These are phyloP conservation scores for Caenorhabditis tropicalis DNA, from an alignment of 1,140 invertebrate species.

Conservation along the genomic window DNA sequence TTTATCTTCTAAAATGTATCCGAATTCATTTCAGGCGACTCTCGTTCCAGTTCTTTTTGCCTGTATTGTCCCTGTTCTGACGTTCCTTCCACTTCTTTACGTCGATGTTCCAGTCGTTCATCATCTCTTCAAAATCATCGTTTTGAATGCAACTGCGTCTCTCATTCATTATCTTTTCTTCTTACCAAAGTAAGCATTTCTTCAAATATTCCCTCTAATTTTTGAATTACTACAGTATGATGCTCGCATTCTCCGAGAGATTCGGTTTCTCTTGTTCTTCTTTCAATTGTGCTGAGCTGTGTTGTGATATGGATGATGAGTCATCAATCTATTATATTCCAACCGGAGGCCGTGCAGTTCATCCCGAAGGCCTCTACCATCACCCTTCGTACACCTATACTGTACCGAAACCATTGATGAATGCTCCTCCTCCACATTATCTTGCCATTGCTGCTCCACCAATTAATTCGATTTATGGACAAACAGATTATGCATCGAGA, in stretches of 20 bases:
- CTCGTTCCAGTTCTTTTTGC: constrained; percentile 49
- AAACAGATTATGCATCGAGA: constrained; percentile 19
- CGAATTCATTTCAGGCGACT: constrained; percentile 41
- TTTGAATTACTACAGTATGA: constrained; percentile 6
- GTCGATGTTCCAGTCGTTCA: constrained; percentile 50
- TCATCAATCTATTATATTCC: constrained; percentile 57
- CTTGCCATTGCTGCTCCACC: constrained; percentile 50
- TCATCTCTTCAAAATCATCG: constrained; percentile 53
- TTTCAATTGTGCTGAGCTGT: neutral
- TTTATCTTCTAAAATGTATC: too few species aligned
- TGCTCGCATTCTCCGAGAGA: constrained; percentile 50
- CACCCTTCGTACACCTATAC: constrained; percentile 53
- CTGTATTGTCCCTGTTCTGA: constrained; percentile 48
- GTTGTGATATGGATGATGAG: constrained; percentile 57
- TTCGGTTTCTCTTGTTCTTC: constrained; percentile 45
- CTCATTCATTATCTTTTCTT: constrained; percentile 56
- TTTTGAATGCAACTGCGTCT: constrained; percentile 49
- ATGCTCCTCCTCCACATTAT: constrained; percentile 46
- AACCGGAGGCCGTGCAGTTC: constrained; percentile 50
- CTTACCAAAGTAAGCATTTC: constrained; percentile 50
- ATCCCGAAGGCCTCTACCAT: constrained; percentile 47
- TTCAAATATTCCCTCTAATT: neutral
- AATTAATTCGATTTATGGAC: constrained; percentile 23
- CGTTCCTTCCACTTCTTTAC: constrained; percentile 52
- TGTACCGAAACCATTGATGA: constrained; percentile 3